Percentiles rank a stretch among this genome's conserved stretches.
Conservation (phyloP, 2,797 vertebrate genomes). For the Acomys russatus region DNA sequence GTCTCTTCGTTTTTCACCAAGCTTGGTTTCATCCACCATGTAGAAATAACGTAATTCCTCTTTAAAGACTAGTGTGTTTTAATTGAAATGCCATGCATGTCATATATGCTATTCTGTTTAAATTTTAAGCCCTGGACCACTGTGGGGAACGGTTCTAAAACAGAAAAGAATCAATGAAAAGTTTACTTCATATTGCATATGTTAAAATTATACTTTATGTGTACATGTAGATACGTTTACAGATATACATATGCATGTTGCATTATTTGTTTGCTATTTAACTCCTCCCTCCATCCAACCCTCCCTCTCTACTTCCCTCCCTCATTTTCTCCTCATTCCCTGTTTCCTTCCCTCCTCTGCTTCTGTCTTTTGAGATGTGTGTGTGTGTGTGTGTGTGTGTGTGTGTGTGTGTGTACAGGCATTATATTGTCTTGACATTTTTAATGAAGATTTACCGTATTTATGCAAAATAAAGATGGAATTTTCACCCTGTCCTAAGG, state of each 20-base stretch:
- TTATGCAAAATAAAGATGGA: neutral
- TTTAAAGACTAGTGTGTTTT: neutral
- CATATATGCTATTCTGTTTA: neutral
- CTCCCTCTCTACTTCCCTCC: too few relatives aligned
- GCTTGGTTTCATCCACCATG: neutral
- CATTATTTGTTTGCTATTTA: neutral
- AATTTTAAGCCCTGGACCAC: neutral
- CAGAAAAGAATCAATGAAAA: neutral
- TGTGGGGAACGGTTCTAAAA: neutral
- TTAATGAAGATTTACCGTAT: constrained; percentile 18
- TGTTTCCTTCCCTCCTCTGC: too few relatives aligned
- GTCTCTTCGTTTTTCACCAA: neutral
- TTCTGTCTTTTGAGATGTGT: neutral
- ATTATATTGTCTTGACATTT: neutral
- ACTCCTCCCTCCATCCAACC: too few relatives aligned
- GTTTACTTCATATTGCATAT: too few relatives aligned
- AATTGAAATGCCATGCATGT: neutral
- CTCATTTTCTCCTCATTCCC: too few relatives aligned
- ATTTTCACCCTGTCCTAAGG: neutral
- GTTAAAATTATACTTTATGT: neutral
- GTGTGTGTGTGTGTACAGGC: neutral
- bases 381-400: neutral
- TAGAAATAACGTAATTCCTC: neutral
- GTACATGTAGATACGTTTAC: neutral
- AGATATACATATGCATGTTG: neutral